phyloP scores from a whole-genome alignment of 1,140 invertebrate genomes.

The Eubasilissa regina region DNA sequence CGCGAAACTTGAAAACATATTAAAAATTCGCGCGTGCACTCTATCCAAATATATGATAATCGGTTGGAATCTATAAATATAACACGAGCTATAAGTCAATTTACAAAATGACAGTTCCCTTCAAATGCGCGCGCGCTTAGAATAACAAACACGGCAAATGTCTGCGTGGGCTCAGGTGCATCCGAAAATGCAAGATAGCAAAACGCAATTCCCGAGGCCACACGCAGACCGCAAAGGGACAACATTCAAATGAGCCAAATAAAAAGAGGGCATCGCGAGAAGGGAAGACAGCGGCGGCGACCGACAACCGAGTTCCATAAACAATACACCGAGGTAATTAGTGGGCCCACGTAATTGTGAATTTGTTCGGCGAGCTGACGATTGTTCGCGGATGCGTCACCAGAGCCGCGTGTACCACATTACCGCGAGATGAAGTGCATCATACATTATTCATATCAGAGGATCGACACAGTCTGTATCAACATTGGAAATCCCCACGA shows the following conservation, averaged over 20 bases:
- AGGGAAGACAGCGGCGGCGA: neutral
- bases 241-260: neutral
- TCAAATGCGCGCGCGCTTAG: slow-evolving; percentile 2
- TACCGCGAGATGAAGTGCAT: slow-evolving; percentile 37
- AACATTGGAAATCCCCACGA: slow-evolving; percentile 30
- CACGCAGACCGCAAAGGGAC: neutral
- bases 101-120: slow-evolving; percentile 38
- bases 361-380: slow-evolving; percentile 8
- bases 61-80: slow-evolving; percentile 19
- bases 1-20: neutral
- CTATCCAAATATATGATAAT: slow-evolving; percentile 8
- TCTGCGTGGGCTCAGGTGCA: neutral
- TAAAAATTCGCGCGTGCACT: slow-evolving; percentile 4
- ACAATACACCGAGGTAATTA: slow-evolving; percentile 30
- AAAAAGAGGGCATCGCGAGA: neutral
- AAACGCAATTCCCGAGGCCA: neutral
- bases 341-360: slow-evolving; percentile 25
- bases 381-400: slow-evolving; percentile 40
- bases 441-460: slow-evolving; percentile 32
- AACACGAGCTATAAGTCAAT: slow-evolving; percentile 2
- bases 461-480: slow-evolving; percentile 16
- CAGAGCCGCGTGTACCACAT: slow-evolving; percentile 44
- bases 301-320: neutral
- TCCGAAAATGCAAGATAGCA: neutral
- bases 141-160: slow-evolving; percentile 23